Conservation (phyloP, 2,797 vertebrate species). For the Chloroceryle amazona region DNA sequence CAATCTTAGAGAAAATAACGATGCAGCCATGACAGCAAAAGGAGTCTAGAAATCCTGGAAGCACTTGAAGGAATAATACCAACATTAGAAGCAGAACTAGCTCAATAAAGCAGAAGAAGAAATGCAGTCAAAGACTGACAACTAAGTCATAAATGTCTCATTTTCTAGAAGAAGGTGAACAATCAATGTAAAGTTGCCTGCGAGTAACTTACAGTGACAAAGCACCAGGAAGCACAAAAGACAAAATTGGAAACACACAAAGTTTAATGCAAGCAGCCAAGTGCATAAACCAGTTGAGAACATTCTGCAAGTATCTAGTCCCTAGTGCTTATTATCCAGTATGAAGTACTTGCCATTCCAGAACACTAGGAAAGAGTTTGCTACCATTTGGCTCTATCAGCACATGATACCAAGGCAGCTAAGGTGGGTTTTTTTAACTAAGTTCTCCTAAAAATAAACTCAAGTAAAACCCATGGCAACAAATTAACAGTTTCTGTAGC, state of each 20-base stretch:
- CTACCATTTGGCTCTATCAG: neutral
- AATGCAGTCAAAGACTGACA: neutral
- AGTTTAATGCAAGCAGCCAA: neutral
- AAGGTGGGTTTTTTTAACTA: neutral
- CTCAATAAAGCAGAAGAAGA: neutral
- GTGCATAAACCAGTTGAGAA: neutral
- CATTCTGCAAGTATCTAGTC: neutral
- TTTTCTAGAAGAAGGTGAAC: neutral
- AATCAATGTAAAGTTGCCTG: neutral
- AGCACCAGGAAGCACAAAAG: neutral
- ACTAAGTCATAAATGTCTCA: neutral
- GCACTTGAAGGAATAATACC: neutral
- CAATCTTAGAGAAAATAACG: neutral
- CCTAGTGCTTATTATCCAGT: too few species aligned
- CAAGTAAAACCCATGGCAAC: neutral
- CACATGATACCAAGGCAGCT: neutral
- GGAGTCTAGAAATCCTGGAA: neutral
- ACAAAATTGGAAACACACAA: neutral
- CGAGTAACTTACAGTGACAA: fast-evolving
- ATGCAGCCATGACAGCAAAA: neutral
- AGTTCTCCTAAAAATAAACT: neutral
- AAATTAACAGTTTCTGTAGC: neutral
- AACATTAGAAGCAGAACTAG: neutral
- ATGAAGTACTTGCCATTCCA: neutral
- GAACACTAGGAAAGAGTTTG: neutral